phyloP scores from a whole-genome alignment of 2,888 invertebrate genomes.

The Lampropteryx suffumata region DNA sequence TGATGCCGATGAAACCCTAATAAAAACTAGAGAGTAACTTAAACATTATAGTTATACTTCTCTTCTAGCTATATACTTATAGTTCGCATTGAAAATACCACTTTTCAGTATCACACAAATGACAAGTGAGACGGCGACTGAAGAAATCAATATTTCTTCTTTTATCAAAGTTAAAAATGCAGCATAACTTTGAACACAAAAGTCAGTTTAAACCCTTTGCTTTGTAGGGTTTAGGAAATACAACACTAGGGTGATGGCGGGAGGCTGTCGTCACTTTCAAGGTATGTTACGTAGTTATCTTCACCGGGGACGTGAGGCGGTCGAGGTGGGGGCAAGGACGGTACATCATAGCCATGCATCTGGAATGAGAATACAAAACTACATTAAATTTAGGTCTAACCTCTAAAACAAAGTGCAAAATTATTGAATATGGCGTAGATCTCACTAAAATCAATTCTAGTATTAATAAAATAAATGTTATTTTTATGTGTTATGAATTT shows the following conservation, averaged over 20 bases:
- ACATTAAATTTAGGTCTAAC: conserved; percentile 1
- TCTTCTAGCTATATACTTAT: conserved; percentile 4
- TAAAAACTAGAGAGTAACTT: conserved; percentile 1
- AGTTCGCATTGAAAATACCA: conserved; percentile 5
- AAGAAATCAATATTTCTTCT: conserved; percentile 4
- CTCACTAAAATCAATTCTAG: too few species aligned
- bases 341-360: conserved; percentile 96
- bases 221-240: conserved; percentile 54
- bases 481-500: too few species aligned
- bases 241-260: conserved; percentile 88
- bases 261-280: conserved; percentile 93
- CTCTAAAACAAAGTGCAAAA: too few species aligned
- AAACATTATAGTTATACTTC: conserved; percentile 5
- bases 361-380: conserved; percentile 59
- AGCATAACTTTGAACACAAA: conserved; percentile 20
- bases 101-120: conserved; percentile 16
- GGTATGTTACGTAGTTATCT: conserved; percentile 95
- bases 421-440: too few species aligned
- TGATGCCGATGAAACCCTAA: not conserved
- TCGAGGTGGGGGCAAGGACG: conserved; percentile 82
- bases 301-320: conserved; percentile 85
- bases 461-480: too few species aligned
- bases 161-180: conserved; percentile 10
- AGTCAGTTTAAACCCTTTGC: conserved; percentile 25
- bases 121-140: conserved; percentile 19